Base-by-base conservation (phyloP, 2,113 vertebrate species). In the Zapus hudsonius region DNA sequence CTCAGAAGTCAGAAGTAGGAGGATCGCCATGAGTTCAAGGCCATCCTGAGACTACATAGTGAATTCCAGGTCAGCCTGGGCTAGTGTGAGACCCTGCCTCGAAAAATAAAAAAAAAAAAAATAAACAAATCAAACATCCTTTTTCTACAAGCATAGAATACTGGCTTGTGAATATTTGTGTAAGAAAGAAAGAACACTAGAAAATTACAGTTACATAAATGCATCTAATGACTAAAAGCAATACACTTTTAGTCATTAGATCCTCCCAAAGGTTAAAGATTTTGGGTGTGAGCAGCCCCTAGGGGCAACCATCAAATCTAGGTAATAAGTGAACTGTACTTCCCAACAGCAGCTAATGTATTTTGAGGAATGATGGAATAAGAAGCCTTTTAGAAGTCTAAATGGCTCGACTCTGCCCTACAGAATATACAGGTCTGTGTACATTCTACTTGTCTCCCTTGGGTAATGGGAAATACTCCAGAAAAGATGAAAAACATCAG, bases 341-440 rank as follows among this genome's bases (percentile, higher is more conserved):
- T 93, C 80, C 84, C 29, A 44, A 67, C 16, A 91, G 29, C 72
- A 74, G 52, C 44, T 69, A 86, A 94, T 38, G 44, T 82, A 47
- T 72, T 79, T 36, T 59, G 59, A 83, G 80, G 33, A 67, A 79
- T 73, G 84, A 76, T 25, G 36, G 36, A 75, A 4, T 66, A 75
- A 70, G 40, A 84, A 95, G 66, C 5, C 76, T 91, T 94, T 93
- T 27, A 85, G 87, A 82, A 59, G 20, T 36, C 55, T 75, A 84
- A 92, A 61, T 73, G 42, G 36, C 63, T 86, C 44, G 17, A 6
- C 40, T 27, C 9, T 73, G 27, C 40, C 42, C 61, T 64, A 75
- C n/a, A 75, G n/a, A 94, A 92, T 10, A 4, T 7, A 16, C 20
- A 64, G 5, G 42, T 80, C 64, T 69, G 5, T 64, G 31, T 20